These are phyloP conservation scores for Bedellia somnulentella DNA, from an alignment of 2,888 invertebrate species.

Conservation along the genomic window DNA sequence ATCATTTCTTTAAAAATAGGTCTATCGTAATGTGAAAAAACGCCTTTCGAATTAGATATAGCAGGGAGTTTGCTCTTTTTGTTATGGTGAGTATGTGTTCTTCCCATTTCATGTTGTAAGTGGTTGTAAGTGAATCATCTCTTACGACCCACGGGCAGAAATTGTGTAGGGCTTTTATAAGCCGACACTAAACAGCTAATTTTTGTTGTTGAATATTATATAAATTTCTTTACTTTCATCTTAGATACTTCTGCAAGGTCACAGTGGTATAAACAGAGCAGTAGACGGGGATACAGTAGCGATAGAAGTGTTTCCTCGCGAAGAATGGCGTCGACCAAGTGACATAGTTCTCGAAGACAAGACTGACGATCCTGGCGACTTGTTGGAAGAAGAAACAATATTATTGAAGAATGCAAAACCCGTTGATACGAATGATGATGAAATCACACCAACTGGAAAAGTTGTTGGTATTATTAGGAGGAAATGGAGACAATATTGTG, in stretches of 20 bases:
- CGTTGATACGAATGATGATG: constrained; percentile 25
- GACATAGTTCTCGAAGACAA: constrained; percentile 81
- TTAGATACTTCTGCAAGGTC: constrained; percentile 83
- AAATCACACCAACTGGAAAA: constrained; percentile 47
- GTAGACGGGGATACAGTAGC: constrained; percentile 95
- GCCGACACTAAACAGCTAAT: too few species aligned
- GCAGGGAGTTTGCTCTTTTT: too few species aligned
- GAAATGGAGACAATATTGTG: constrained; percentile 98
- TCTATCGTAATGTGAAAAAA: too few species aligned
- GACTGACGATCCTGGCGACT: constrained; percentile 69
- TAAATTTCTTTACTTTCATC: too few species aligned
- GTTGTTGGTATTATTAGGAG: constrained; percentile 92
- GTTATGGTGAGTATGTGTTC: too few species aligned
- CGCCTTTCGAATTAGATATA: too few species aligned
- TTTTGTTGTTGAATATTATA: too few species aligned
- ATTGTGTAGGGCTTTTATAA: too few species aligned
- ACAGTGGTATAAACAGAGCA: constrained; percentile 84
- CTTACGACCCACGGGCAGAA: too few species aligned
- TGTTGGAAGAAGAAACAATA: constrained; percentile 63
- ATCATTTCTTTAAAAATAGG: too few species aligned
- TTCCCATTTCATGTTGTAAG: too few species aligned
- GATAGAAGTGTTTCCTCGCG: constrained; percentile 82
- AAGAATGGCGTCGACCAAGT: constrained; percentile 89
- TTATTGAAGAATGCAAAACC: constrained; percentile 27
- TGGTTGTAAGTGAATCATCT: too few species aligned